phyloP scores from a whole-genome alignment of 2,888 invertebrate genomes.

The Brenthis hecate region DNA sequence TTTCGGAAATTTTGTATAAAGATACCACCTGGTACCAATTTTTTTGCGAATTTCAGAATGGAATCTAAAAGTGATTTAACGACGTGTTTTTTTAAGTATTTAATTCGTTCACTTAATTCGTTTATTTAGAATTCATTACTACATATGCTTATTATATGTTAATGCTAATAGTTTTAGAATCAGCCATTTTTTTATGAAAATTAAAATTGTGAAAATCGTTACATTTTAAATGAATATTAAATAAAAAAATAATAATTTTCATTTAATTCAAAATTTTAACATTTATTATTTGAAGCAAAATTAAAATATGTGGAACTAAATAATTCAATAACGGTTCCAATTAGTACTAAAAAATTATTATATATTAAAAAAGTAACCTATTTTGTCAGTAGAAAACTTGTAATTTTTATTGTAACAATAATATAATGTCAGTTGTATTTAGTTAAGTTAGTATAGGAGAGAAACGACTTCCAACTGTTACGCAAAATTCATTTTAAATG shows the following conservation, averaged over 20 bases:
- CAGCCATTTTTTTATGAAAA: too few relatives aligned
- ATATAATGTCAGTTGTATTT: conserved; percentile 16
- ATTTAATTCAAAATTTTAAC: too few relatives aligned
- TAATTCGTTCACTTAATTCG: conserved; percentile 36
- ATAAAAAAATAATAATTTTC: too few relatives aligned
- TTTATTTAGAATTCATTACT: conserved; percentile 33
- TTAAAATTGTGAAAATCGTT: too few relatives aligned
- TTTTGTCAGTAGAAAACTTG: background rate
- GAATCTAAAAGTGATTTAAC: conserved; percentile 18
- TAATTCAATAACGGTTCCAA: background rate
- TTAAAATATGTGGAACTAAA: too few relatives aligned
- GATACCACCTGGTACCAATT: conserved; percentile 4
- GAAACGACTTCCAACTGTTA: background rate
- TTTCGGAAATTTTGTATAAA: background rate
- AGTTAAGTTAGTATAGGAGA: conserved; percentile 19
- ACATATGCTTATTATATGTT: conserved; percentile 6
- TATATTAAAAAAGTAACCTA: background rate
- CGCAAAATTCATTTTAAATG: background rate
- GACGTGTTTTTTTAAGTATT: conserved; percentile 36
- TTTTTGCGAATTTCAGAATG: background rate
- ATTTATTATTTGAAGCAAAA: too few relatives aligned
- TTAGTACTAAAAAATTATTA: background rate
- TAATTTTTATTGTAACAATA: background rate
- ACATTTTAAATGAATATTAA: too few relatives aligned
- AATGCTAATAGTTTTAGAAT: background rate